Base-by-base conservation (phyloP, 2,113 vertebrate species). In the Diglossa brunneiventris region DNA sequence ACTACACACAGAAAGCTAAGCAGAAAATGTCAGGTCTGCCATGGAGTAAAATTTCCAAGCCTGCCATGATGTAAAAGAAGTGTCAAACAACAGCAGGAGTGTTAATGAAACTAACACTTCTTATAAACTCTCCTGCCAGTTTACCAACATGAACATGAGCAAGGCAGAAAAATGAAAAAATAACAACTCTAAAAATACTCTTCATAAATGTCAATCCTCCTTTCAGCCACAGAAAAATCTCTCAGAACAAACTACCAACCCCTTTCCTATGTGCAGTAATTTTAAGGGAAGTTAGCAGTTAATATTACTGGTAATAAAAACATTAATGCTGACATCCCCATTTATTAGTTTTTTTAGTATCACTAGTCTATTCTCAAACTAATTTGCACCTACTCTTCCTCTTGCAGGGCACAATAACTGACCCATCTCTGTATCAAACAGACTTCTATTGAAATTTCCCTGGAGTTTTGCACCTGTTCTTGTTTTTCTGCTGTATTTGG, bases 231-330 rank as follows among this genome's bases (percentile, higher is more conserved):
- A 92, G 70, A 46, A 35, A 46, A 10, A 1, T 15, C 20, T 42
- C 30, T 50, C 23, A 63, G 53, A 3, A 5, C 9, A 72, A 2
- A 2, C 9, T 6, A 22, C 8, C 19, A 56, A 47, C 0, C 0
- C 9, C 17, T 83, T 86, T 39, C 35, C 56, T 53, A 27, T 1
- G 13, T 58, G 26, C n/a, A 59, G 14, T 67, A 55, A 76, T 76
- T 69, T 89, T 46, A 69, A 53, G 12, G 21, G 16, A 74, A 83
- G 15, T 74, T 69, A 86, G 47, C 16, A 52, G 41, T 46, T 76
- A 63, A 44, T 66, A 35, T 33, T 81, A 28, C 11, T 66, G 23
- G n/a, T 72, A 86, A 44, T 49, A 68, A 91, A 87, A 94, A 49
- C 26, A 68, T 53, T 22, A 74, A 89, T 52, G 31, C 59, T 35